These are phyloP conservation scores for Pyralis farinalis DNA, from an alignment of 2,888 invertebrate genomes.

Conservation along the genomic window DNA sequence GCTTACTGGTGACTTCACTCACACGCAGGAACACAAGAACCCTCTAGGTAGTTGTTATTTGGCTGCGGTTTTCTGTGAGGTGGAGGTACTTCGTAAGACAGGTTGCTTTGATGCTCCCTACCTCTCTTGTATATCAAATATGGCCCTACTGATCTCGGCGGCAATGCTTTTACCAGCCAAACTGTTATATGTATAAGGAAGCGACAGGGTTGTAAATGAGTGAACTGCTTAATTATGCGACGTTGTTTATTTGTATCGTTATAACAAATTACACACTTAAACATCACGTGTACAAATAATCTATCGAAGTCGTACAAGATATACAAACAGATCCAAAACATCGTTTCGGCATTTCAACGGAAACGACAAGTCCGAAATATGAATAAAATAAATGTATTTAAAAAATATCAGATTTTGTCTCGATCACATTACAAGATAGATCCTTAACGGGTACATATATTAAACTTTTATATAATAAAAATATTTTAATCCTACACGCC, in stretches of 20 bases:
- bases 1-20: too few species aligned
- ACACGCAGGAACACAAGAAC: too few species aligned
- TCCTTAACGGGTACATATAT: not conserved
- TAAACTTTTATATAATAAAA: not conserved
- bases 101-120: too few species aligned
- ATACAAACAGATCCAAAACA: conserved; percentile 15
- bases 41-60: too few species aligned
- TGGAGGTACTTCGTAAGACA: too few species aligned
- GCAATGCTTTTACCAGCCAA: too few species aligned
- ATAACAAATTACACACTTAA: conserved; percentile 28
- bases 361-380: conserved; percentile 1
- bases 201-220: too few species aligned
- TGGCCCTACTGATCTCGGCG: too few species aligned
- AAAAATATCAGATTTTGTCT: conserved; percentile 5
- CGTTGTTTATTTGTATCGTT: conserved; percentile 24
- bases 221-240: conserved; percentile 12
- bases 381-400: conserved; percentile 9
- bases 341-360: not conserved
- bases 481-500: too few species aligned
- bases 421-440: conserved; percentile 7
- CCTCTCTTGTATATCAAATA: too few species aligned
- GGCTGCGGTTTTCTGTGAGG: too few species aligned
- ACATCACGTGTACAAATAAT: conserved; percentile 25
- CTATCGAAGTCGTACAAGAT: conserved; percentile 15
- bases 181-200: too few species aligned